These are phyloP conservation scores for Atractosteus spatula DNA, from an alignment of 2,113 vertebrate genomes.

Conservation along the genomic window DNA sequence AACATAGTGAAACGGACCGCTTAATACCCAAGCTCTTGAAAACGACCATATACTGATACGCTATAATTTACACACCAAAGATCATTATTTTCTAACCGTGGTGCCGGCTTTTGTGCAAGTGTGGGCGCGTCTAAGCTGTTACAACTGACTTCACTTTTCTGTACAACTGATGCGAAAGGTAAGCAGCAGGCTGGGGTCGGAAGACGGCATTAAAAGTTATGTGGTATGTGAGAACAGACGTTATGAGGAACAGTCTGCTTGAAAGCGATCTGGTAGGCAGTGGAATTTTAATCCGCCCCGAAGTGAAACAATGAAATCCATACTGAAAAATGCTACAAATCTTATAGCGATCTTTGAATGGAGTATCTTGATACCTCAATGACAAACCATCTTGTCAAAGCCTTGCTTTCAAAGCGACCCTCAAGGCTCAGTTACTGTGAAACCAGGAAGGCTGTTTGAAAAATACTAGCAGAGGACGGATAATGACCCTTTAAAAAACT, in stretches of 20 bases:
- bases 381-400: constrained; percentile 8
- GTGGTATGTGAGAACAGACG: neutral
- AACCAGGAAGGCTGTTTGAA: neutral
- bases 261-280: neutral
- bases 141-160: neutral
- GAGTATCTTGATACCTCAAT: neutral
- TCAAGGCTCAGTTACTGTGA: neutral
- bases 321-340: constrained; percentile 8
- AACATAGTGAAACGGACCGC: neutral
- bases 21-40: too few species aligned
- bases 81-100: too few species aligned
- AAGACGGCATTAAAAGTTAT: neutral
- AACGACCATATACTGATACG: too few species aligned
- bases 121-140: neutral
- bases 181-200: too few species aligned
- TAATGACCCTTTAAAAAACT: neutral
- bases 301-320: constrained; percentile 8
- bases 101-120: neutral
- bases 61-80: too few species aligned
- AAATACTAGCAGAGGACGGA: neutral
- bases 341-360: neutral
- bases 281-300: constrained; percentile 8
- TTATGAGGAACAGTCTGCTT: neutral
- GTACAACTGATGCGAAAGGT: too few species aligned
- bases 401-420: neutral